These are phyloP conservation scores for Stomatorhinus walkeri DNA, from an alignment of 2,797 vertebrate species.

Conservation along the genomic window DNA sequence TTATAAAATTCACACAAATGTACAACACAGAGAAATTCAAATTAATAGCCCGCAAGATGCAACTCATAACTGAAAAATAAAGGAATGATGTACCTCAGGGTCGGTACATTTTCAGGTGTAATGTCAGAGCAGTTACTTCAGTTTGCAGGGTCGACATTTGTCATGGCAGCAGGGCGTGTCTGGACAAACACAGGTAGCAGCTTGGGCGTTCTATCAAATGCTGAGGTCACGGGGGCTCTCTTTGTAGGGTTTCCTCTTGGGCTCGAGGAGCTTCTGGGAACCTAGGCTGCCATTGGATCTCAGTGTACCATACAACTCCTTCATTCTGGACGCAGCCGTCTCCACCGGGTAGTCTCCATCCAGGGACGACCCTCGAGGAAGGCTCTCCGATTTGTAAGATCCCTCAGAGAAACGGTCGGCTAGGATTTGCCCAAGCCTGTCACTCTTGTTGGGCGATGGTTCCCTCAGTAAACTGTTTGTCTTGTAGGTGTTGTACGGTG, in stretches of 20 bases:
- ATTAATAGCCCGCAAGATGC: slow-evolving; percentile 6
- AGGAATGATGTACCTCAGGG: slow-evolving; percentile 41
- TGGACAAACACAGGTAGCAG: slow-evolving; percentile 37
- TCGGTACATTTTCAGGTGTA: slow-evolving; percentile 42
- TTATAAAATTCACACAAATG: slow-evolving; percentile 62
- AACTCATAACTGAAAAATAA: slow-evolving; percentile 28
- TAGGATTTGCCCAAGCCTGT: slow-evolving; percentile 32
- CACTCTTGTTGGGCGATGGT: slow-evolving; percentile 46
- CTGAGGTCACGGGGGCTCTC: slow-evolving; percentile 93
- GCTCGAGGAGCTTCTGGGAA: slow-evolving; percentile 60
- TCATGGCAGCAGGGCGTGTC: slow-evolving; percentile 36
- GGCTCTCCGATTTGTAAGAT: slow-evolving; percentile 54
- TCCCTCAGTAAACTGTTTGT: slow-evolving; percentile 61
- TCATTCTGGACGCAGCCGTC: slow-evolving; percentile 51
- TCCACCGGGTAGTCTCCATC: slow-evolving; percentile 50
- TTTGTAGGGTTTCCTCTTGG: slow-evolving; percentile 75
- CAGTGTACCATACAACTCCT: slow-evolving; percentile 64
- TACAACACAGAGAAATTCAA: slow-evolving; percentile 45
- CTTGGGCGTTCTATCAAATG: slow-evolving; percentile 69
- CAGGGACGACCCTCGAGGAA: slow-evolving; percentile 70
- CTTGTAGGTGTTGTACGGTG: slow-evolving; percentile 54
- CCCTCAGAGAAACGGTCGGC: slow-evolving; percentile 57
- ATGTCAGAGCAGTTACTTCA: slow-evolving; percentile 44
- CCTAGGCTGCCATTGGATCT: slow-evolving; percentile 53
- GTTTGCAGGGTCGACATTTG: slow-evolving; percentile 30